A percentile compares a stretch with the other conserved stretches of the same genome.
Conservation (phyloP, 2,113 vertebrate genomes). For the Python bivittatus region DNA sequence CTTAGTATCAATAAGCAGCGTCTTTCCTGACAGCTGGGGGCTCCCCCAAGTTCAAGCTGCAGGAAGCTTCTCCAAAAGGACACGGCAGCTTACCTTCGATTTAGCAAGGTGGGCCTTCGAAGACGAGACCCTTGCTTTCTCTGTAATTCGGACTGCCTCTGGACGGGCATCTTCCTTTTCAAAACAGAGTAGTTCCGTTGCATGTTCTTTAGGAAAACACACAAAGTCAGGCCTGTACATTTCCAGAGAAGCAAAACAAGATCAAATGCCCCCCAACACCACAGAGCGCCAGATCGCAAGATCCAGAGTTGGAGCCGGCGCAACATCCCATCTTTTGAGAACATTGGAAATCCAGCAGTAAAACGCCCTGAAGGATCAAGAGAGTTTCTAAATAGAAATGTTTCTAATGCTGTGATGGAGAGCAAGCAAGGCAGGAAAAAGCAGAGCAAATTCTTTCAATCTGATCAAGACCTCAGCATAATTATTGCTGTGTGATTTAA, state of each 20-base stretch:
- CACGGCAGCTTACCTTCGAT: slow-evolving; percentile 77
- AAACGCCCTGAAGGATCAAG: not conserved
- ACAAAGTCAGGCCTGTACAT: not conserved
- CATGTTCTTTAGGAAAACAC: slow-evolving; percentile 66
- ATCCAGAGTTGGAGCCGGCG: not conserved
- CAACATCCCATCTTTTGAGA: not conserved
- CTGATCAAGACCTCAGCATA: no score
- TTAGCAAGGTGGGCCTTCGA: slow-evolving; percentile 78
- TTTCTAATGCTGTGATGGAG: no score
- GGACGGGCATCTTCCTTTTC: slow-evolving; percentile 73
- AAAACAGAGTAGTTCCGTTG: slow-evolving; percentile 77
- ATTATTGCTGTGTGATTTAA: no score
- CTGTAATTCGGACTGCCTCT: slow-evolving; percentile 79
- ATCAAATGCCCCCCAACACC: not conserved
- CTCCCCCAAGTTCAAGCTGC: not conserved
- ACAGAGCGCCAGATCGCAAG: not conserved
- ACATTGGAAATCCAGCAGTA: not conserved
- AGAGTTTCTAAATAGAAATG: not conserved
- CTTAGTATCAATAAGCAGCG: not conserved
- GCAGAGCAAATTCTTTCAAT: no score
- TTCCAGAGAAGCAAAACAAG: not conserved
- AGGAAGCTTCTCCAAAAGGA: not conserved
- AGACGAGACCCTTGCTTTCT: slow-evolving; percentile 71
- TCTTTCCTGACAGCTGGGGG: not conserved
- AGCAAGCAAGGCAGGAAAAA: no score